Evolutionary conservation across 2,113 vertebrate genomes (phyloP), one percentile per base, ranked within the genome.

Genomic region (Podarcis cretensis): DNA sequence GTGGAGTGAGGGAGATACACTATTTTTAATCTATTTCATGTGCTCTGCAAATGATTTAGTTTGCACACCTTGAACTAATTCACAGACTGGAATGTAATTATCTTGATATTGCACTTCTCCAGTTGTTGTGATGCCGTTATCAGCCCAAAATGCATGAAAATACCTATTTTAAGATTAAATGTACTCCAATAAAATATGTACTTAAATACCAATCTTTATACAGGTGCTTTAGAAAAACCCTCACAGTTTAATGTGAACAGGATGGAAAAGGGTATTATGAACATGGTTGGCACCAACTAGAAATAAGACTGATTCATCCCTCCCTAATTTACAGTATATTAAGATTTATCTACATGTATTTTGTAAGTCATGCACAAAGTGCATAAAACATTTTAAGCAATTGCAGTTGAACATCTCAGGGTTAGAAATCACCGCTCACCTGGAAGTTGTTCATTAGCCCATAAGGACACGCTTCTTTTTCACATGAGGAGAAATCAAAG

Each of bases 371-470:
- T 16, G 10, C 16, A 32, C 8, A 35, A 37, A 81, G 14, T 35
- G 20, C 37, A 2, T 8, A 48, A 76, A 76, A 2, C 5, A n/a
- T 65, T 3, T 0, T n/a, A 69, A 21, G 84, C 84, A 9, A 23
- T 25, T 0, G 13, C 1, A 6, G 59, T 4, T 59, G 4, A 77
- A 9, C 23, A 16, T 85, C 14, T 48, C 35, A 83, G 37, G 12
- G 2, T 75, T 76, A 93, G 2, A 4, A 77, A 76, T 88, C 23
- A 7, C 25, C 71, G 65, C 25, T 59, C 95, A 99, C 98, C 98
- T 99, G 98, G 89, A 98, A 98, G 93, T 98, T 95, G 68, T 98
- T 97, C 86, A 98, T 98, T 74, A 99, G 97, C 5, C 99, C 99
- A 79, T 96, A 98, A 0, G 21, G 18, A 96, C 99, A 99, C 0